Percentiles rank a stretch among this genome's conserved stretches.
Evolutionary conservation across 2,888 invertebrate species (phyloP).

Genomic region (Caenorhabditis plicata): DNA sequence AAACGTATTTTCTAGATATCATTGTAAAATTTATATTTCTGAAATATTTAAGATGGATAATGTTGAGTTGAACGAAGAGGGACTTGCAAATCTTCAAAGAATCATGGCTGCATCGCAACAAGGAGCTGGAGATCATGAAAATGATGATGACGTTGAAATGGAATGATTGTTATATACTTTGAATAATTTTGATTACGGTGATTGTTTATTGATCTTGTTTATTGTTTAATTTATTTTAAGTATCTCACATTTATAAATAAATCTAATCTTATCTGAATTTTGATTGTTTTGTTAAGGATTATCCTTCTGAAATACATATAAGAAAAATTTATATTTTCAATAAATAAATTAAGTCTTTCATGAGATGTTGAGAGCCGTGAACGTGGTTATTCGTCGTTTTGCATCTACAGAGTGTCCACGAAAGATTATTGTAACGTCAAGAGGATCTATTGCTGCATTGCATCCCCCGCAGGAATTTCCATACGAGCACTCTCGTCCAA

Average conservation of each 20-base stretch:
- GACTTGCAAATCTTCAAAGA: slow-evolving; percentile 51
- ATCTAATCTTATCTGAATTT: neutral
- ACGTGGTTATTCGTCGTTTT: slow-evolving; percentile 14
- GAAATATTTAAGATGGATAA: slow-evolving; percentile 25
- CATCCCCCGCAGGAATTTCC: slow-evolving; percentile 60
- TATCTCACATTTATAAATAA: neutral
- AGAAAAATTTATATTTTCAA: too few species aligned
- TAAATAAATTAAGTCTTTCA: too few species aligned
- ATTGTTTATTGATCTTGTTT: neutral
- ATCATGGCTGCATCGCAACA: slow-evolving; percentile 38
- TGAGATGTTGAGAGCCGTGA: slow-evolving; percentile 23
- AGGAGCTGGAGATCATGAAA: slow-evolving; percentile 3
- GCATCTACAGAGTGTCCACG: slow-evolving; percentile 22
- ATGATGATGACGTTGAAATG: slow-evolving; percentile 22
- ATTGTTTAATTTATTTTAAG: slow-evolving; percentile 7
- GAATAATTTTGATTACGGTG: too few species aligned
- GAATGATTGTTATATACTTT: slow-evolving; percentile 7
- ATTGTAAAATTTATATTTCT: neutral
- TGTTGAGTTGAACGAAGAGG: slow-evolving; percentile 51
- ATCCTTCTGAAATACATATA: too few species aligned
- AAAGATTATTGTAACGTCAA: slow-evolving; percentile 16
- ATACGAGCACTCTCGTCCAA: slow-evolving; percentile 56
- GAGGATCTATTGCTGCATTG: slow-evolving; percentile 61
- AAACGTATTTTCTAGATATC: too few species aligned
- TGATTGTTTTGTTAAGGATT: too few species aligned